Conservation (phyloP, 1,140 invertebrate species). For the Drosophila ogumai region DNA sequence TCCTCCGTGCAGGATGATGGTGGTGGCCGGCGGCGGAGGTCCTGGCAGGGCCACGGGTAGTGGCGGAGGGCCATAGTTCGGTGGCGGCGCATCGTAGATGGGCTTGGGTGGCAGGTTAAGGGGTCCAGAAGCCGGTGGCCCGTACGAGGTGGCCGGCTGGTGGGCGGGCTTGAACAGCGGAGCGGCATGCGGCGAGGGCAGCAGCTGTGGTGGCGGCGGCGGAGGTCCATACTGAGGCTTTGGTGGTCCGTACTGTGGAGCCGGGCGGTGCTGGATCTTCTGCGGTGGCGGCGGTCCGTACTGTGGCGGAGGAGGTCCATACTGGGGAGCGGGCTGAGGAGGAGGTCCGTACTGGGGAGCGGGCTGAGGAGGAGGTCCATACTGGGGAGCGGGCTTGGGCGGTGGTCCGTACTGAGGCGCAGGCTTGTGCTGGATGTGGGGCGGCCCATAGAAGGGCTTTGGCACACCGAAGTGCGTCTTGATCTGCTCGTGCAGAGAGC, state of each 20-base stretch:
- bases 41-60: constrained; percentile 60
- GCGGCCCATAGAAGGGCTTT: constrained; percentile 85
- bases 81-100: constrained; percentile 75
- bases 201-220: constrained; percentile 66
- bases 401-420: constrained; percentile 73
- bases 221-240: constrained; percentile 72
- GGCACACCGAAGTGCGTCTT: constrained; percentile 82
- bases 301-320: constrained; percentile 81
- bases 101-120: constrained; percentile 67
- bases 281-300: constrained; percentile 86
- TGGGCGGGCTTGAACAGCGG: constrained; percentile 70
- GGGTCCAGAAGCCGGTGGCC: constrained; percentile 81
- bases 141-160: constrained; percentile 79
- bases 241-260: constrained; percentile 85
- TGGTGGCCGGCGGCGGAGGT: constrained; percentile 50
- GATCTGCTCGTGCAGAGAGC: constrained; percentile 73
- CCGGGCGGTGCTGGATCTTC: constrained; percentile 85
- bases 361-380: constrained; percentile 84
- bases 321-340: constrained; percentile 81
- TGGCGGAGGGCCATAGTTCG: constrained; percentile 73
- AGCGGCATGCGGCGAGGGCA: constrained; percentile 78
- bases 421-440: constrained; percentile 82
- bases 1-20: constrained; percentile 60
- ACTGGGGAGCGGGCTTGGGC: constrained; percentile 68
- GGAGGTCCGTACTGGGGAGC: constrained; percentile 84